Conservation (phyloP, 2,797 vertebrate species). For the Mycteria americana region DNA sequence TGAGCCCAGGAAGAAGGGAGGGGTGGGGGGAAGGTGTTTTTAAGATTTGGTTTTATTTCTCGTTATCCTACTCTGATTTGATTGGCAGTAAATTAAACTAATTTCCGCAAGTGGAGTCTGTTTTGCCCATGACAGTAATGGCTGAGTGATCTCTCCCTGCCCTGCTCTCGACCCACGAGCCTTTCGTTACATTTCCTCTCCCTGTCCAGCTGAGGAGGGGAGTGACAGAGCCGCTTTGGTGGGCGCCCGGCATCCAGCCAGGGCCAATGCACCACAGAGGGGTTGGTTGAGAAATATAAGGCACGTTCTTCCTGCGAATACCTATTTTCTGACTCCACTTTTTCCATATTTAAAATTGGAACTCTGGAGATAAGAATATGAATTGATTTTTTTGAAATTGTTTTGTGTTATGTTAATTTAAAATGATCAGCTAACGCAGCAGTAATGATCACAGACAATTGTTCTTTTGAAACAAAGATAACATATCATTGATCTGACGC, state of each 20-base stretch:
- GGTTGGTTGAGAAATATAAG: background rate
- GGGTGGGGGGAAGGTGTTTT: background rate
- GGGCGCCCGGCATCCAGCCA: background rate
- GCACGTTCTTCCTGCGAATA: background rate
- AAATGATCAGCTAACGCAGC: conserved; percentile 15
- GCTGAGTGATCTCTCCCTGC: background rate
- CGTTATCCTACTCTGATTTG: background rate
- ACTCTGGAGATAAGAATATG: background rate
- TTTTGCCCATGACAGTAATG: background rate
- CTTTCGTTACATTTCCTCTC: background rate
- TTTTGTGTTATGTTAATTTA: conserved; percentile 41
- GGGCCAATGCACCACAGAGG: background rate
- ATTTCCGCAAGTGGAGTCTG: background rate
- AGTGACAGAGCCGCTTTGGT: background rate
- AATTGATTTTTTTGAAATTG: conserved; percentile 4
- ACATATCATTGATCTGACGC: conserved; percentile 23
- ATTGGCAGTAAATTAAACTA: background rate
- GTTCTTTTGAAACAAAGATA: conserved; percentile 42
- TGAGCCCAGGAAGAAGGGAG: background rate
- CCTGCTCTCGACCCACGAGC: background rate
- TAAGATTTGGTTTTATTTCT: background rate
- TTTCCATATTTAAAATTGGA: background rate
- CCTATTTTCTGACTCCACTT: background rate
- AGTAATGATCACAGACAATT: conserved; percentile 31
- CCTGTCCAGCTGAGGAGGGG: background rate